phyloP scores from a whole-genome alignment of 2,888 invertebrate genomes.

The Criorhina ranunculi region DNA sequence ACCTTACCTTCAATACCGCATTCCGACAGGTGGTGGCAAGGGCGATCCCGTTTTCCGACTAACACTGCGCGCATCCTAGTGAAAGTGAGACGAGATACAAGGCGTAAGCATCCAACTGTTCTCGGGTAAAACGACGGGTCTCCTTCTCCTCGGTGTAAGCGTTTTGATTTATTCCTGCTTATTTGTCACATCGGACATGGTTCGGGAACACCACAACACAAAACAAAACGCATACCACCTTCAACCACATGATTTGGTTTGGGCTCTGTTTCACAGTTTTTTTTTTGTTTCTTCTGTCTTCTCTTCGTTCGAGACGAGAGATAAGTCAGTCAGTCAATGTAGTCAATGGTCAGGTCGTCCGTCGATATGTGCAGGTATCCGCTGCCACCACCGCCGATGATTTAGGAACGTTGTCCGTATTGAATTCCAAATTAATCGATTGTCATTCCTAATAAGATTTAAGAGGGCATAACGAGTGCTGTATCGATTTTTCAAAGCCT shows the following conservation, averaged over 20 bases:
- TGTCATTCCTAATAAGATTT: constrained; percentile 82
- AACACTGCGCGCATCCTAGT: constrained; percentile 57
- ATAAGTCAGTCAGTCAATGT: constrained; percentile 21
- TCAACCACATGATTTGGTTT: too few species aligned
- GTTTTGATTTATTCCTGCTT: constrained; percentile 82
- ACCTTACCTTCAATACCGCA: constrained; percentile 63
- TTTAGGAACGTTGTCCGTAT: constrained; percentile 77
- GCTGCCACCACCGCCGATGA: constrained; percentile 43
- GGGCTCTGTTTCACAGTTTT: too few species aligned
- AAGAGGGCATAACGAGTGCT: constrained; percentile 79
- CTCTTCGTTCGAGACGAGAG: background rate
- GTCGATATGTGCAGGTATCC: constrained; percentile 60
- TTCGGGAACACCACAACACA: constrained; percentile 66
- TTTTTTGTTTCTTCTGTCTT: constrained; percentile 25
- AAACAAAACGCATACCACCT: constrained; percentile 34
- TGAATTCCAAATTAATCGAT: constrained; percentile 83
- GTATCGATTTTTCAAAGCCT: constrained; percentile 78
- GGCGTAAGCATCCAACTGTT: constrained; percentile 50
- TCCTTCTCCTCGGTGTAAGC: constrained; percentile 55
- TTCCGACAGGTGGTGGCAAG: constrained; percentile 70
- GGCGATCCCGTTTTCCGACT: constrained; percentile 52
- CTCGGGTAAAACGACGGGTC: constrained; percentile 64
- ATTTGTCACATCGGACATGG: constrained; percentile 84
- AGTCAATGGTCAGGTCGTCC: constrained; percentile 53
- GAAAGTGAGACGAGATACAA: constrained; percentile 70